Base-by-base conservation (phyloP, 2,888 invertebrate genomes). In the Rhingia rostrata region DNA sequence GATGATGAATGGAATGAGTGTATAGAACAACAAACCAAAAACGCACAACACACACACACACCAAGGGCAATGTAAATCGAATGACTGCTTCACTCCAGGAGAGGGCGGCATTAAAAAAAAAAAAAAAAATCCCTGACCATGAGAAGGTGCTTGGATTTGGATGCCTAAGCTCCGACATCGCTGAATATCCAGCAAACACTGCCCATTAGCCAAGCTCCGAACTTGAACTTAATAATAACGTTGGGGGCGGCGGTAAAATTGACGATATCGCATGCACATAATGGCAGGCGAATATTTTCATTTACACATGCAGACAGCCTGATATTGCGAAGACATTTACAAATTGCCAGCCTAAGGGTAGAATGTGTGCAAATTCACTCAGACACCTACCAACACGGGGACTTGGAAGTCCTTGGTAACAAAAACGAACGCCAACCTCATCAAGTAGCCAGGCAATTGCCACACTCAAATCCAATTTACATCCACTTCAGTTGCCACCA, bases 191-290 rank as follows among this genome's bases (percentile, higher is more conserved):
- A 4, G 33, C 9, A n/a, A 53, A 41, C 45, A 45, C 6, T 75
- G 75, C 54, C 69, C 69, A 69, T 77, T 63, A 77, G 54, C 39
- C 37, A 32, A 43, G 33, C 22, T 56, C 39, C 41, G 30, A 66
- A 30, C 49, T 75, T 4, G 14, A 14, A 54, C 45, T 77, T 54
- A 43, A 69, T 69, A 61, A 61, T 74, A 54, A 61, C 60, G 30
- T 81, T 45, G 64, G 53, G 72, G 82, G 82, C 67, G 75, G 60
- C n/a, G 12, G 53, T 47, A 37, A 43, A 56, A 64, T 77, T 45
- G 51, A 39, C 43, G 64, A 58, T 77, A 82, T 78, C 61, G 82
- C 82, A 73, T 83, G 82, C 78, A 78, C 66, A 61, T 78, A 83
- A 83, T 83, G 30, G 54, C 54, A 37, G 49, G 1, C 22, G 7